These are phyloP conservation scores for Sitta europaea DNA, from an alignment of 2,113 vertebrate species.

Conservation along the genomic window DNA sequence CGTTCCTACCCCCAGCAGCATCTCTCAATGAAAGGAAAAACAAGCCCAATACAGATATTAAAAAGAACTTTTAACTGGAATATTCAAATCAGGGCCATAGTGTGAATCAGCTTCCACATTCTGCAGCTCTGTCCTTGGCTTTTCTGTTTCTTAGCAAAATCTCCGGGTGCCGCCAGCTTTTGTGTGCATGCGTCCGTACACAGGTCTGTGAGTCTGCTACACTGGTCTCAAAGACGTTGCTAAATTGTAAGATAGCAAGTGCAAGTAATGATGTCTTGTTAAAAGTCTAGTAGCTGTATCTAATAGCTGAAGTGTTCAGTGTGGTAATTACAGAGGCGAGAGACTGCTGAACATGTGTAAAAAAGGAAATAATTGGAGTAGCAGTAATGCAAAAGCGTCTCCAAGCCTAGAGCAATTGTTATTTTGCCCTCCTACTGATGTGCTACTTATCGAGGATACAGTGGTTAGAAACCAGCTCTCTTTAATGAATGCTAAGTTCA, in stretches of 20 bases:
- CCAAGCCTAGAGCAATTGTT: conserved; percentile 34
- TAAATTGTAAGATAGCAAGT: not conserved
- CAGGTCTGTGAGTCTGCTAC: not conserved
- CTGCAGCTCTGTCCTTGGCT: not conserved
- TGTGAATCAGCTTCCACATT: rapidly evolving
- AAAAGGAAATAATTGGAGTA: conserved; percentile 57
- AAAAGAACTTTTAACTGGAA: not conserved
- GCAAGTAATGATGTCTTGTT: conserved; percentile 17
- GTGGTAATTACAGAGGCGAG: conserved; percentile 49
- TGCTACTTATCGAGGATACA: not conserved
- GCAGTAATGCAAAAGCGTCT: conserved; percentile 15
- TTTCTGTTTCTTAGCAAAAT: not conserved
- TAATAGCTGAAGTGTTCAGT: conserved; percentile 1
- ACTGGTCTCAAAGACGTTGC: not conserved
- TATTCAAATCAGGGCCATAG: not conserved
- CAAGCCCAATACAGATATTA: not conserved
- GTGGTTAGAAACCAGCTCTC: not conserved
- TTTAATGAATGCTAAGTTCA: not conserved
- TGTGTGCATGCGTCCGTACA: rapidly evolving
- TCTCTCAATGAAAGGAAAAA: not conserved
- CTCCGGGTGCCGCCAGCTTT: not conserved
- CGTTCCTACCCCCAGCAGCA: not conserved
- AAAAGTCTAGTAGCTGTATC: conserved; percentile 24
- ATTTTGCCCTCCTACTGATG: conserved; percentile 36
- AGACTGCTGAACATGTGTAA: conserved; percentile 26